These are phyloP conservation scores for Petrocephalus sullivani DNA, from an alignment of 2,797 vertebrate species.

Conservation along the genomic window DNA sequence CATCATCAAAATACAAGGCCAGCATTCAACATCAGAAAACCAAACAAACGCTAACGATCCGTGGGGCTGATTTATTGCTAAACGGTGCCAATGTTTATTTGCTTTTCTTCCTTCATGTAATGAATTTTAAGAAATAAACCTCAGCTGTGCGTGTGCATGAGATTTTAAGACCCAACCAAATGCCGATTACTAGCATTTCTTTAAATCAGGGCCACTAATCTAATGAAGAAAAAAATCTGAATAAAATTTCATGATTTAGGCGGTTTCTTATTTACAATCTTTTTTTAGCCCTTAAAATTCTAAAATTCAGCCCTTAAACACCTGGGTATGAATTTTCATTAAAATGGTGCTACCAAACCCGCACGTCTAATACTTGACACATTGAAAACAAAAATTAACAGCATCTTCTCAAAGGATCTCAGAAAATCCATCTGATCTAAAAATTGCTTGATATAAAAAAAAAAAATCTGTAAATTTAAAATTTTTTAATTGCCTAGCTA, in stretches of 20 bases:
- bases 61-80: slow-evolving; percentile 30
- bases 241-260: neutral
- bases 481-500: slow-evolving; percentile 23
- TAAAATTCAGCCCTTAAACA: slow-evolving; percentile 34
- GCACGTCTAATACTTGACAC: slow-evolving; percentile 41
- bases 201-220: neutral
- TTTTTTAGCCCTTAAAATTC: slow-evolving; percentile 29
- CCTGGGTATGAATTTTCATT: neutral
- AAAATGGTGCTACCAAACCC: neutral
- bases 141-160: neutral
- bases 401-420: slow-evolving; percentile 39
- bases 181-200: neutral
- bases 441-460: slow-evolving; percentile 45
- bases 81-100: neutral
- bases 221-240: neutral
- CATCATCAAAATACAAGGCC: slow-evolving; percentile 21
- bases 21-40: slow-evolving; percentile 43
- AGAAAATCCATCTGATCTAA: slow-evolving; percentile 52
- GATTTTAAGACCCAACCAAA: neutral
- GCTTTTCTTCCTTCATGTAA: neutral
- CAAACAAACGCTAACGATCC: slow-evolving; percentile 25
- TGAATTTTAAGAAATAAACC: neutral
- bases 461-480: slow-evolving; percentile 37
- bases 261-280: neutral
- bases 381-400: slow-evolving; percentile 43